These are phyloP conservation scores for Diplazon laetatorius DNA, from an alignment of 2,888 invertebrate species.

Conservation along the genomic window DNA sequence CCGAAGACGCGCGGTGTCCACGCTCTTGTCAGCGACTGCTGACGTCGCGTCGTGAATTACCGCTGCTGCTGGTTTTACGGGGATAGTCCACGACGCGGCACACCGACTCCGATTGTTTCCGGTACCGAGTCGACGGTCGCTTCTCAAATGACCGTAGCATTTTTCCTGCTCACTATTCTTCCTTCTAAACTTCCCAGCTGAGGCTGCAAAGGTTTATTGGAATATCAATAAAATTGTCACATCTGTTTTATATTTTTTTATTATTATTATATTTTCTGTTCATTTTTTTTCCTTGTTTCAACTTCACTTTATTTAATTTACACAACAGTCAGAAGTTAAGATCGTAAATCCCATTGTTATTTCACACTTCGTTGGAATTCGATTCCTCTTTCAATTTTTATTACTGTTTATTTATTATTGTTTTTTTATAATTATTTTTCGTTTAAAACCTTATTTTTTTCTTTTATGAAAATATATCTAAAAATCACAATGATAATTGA, in stretches of 20 bases:
- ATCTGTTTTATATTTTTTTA: not conserved
- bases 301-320: conserved; percentile 55
- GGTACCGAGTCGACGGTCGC: not conserved
- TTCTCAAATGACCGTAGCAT: conserved; percentile 6
- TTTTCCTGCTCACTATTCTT: conserved; percentile 3
- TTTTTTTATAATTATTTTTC: too few species aligned
- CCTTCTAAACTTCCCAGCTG: conserved; percentile 10
- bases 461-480: conserved; percentile 54
- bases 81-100: conserved; percentile 3
- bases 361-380: conserved; percentile 28
- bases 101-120: not conserved
- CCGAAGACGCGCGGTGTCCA: conserved; percentile 39
- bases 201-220: conserved; percentile 33
- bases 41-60: too few species aligned
- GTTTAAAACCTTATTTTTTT: too few species aligned
- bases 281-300: not conserved
- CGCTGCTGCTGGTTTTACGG: conserved; percentile 39
- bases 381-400: not conserved
- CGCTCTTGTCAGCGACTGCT: conserved; percentile 26
- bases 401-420: not conserved
- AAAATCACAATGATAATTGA: conserved; percentile 38
- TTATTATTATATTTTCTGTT: not conserved
- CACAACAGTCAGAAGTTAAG: conserved; percentile 56
- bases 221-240: conserved; percentile 26
- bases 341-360: conserved; percentile 38